Base-by-base conservation (phyloP, 1,140 invertebrate species). In the Cydia amplana region DNA sequence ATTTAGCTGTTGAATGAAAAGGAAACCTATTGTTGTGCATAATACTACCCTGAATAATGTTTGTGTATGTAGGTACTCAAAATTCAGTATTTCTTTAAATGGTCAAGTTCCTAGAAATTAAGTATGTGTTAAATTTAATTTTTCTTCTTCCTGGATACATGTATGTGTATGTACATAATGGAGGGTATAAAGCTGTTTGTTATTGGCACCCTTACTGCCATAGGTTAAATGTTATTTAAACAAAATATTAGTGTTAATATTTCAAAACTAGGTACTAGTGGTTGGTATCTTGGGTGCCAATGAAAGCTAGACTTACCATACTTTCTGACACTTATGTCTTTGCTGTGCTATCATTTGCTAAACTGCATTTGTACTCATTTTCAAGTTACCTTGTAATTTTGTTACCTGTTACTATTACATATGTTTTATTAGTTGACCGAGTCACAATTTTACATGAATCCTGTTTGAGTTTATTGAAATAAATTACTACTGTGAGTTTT, bases 391-490 rank as follows among this genome's bases (percentile, higher is more conserved):
- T 65, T 76, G 70, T 76, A 73, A 60, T 74, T 78, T 64, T 75
- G 74, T 78, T 78, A 78, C 74, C 77, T 76, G 74, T 76, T 76
- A 75, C 74, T 46, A 75, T 63, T 75, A 60, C 55, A 46, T 74
- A 65, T 75, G 74, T 72, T 75, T 65, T 32, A 65, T 25, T 75
- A 70, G 46, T 70, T 75, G 74, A 36, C 36, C 72, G 60, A 43
- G 60, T 75, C 74, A 70, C 65, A 70, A 70, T 40, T 63, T 72
- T 60, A 67, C 49, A 75, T 74, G 65, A 72, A 23, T 75, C 46
- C 25, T 72, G 74, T 83, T 82, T 80, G 80, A 79, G 75, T 75
- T 81, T 81, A 79, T 79, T 70, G 28, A 80, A 79, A 79, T 80
- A 82, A 82, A 83, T 77, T 18, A 77, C 51, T 60, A 75, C 73